Evolutionary conservation across 2,113 vertebrate species (phyloP).

Genomic region (Tiliqua scincoides): DNA sequence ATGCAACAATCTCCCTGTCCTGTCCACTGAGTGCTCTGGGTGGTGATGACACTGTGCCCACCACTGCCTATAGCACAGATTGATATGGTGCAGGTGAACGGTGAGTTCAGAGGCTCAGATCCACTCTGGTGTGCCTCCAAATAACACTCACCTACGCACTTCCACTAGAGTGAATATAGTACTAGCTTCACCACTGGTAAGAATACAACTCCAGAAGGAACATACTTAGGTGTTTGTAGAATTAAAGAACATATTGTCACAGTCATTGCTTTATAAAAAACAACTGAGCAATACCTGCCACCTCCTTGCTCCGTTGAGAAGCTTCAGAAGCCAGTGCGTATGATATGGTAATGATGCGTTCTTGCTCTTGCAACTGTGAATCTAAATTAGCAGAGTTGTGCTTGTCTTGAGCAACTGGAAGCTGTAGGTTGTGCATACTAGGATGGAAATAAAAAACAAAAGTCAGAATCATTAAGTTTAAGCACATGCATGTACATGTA

Average conservation of each 20-base stretch:
- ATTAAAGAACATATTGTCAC: constrained; percentile 22
- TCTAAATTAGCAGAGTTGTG: constrained; percentile 80
- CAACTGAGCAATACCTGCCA: constrained; percentile 87
- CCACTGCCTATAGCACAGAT: not conserved
- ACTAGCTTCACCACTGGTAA: not conserved
- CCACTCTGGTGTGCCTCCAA: not conserved
- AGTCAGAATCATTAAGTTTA: not conserved
- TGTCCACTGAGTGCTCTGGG: not conserved
- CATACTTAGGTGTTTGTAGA: constrained; percentile 23
- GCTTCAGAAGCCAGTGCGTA: constrained; percentile 96
- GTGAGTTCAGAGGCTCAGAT: not conserved
- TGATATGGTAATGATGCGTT: constrained; percentile 96
- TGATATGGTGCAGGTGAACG: not conserved
- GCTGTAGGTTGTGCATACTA: constrained; percentile 90
- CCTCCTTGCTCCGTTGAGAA: constrained; percentile 95
- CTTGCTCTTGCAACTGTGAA: constrained; percentile 91
- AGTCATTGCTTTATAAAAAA: constrained; percentile 67
- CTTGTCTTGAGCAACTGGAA: constrained; percentile 78
- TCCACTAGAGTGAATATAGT: not conserved
- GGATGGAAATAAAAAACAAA: constrained; percentile 19
- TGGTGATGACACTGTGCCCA: not conserved
- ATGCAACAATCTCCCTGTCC: not conserved
- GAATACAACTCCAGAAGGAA: constrained; percentile 37
- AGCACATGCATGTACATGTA: constrained; percentile 1
- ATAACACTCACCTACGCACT: not conserved